Percentiles rank a stretch among this genome's conserved stretches.
These are phyloP conservation scores for Rhipidura dahli DNA, from an alignment of 2,113 vertebrate species.

Conservation along the genomic window DNA sequence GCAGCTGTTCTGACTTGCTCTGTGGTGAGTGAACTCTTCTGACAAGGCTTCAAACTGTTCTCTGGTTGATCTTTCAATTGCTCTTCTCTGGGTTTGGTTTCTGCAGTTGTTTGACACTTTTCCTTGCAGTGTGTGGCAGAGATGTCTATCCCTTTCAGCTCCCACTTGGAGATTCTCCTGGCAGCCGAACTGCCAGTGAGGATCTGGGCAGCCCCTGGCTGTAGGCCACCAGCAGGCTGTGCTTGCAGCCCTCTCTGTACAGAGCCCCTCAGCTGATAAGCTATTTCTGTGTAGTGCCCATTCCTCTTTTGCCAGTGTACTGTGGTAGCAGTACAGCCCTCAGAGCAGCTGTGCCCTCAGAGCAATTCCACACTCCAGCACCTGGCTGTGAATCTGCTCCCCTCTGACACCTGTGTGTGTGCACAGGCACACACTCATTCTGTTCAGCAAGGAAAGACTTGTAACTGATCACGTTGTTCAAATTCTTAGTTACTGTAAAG, in stretches of 20 bases:
- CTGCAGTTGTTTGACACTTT: background rate
- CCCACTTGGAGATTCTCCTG: background rate
- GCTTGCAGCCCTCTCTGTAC: constrained; percentile 17
- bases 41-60: constrained; percentile 25
- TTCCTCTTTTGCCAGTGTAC: background rate
- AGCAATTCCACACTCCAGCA: background rate
- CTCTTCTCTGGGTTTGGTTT: background rate
- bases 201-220: background rate
- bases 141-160: background rate
- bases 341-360: accelerated
- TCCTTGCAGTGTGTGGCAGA: background rate
- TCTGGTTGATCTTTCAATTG: background rate
- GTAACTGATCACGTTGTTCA: background rate
- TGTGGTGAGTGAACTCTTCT: background rate
- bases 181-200: background rate
- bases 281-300: constrained; percentile 11
- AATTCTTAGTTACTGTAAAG: background rate
- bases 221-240: background rate
- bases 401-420: background rate
- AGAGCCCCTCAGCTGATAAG: constrained; percentile 17
- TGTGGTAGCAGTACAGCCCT: constrained; percentile 42
- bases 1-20: background rate
- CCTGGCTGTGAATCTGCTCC: background rate
- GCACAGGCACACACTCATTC: background rate
- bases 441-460: background rate